These are phyloP conservation scores for Amniataba percoides DNA, from an alignment of 2,797 vertebrate species.

Conservation along the genomic window DNA sequence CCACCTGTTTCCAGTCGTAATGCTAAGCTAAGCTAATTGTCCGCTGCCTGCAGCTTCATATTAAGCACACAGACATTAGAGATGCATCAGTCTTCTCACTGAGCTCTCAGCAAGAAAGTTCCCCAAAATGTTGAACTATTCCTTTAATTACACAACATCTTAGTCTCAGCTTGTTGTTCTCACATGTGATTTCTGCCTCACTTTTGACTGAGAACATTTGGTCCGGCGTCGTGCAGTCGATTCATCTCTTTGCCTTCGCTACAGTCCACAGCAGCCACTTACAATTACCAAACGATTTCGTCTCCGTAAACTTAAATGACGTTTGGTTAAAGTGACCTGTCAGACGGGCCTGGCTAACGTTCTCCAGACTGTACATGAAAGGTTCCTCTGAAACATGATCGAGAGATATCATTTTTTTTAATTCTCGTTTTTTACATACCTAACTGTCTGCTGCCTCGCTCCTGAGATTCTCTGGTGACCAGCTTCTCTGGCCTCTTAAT, in stretches of 20 bases:
- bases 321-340: constrained; percentile 67
- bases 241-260: constrained; percentile 44
- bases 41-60: background rate
- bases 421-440: constrained; percentile 67
- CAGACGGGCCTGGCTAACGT: constrained; percentile 64
- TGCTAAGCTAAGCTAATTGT: background rate
- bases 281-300: constrained; percentile 64
- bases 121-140: background rate
- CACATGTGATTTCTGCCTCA: background rate
- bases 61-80: background rate
- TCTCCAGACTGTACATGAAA: constrained; percentile 77
- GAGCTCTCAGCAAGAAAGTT: background rate
- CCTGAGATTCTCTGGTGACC: constrained; percentile 68
- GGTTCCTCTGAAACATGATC: constrained; percentile 70
- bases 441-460: constrained; percentile 71
- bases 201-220: constrained; percentile 43
- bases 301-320: constrained; percentile 61
- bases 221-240: constrained; percentile 10
- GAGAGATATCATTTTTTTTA: constrained; percentile 73
- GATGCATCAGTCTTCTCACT: background rate
- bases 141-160: constrained; percentile 3
- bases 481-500: constrained; percentile 73
- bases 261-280: constrained; percentile 65
- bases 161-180: background rate
- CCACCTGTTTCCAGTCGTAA: background rate